Conservation (phyloP, 2,113 vertebrate species). For the Cebus imitator region DNA sequence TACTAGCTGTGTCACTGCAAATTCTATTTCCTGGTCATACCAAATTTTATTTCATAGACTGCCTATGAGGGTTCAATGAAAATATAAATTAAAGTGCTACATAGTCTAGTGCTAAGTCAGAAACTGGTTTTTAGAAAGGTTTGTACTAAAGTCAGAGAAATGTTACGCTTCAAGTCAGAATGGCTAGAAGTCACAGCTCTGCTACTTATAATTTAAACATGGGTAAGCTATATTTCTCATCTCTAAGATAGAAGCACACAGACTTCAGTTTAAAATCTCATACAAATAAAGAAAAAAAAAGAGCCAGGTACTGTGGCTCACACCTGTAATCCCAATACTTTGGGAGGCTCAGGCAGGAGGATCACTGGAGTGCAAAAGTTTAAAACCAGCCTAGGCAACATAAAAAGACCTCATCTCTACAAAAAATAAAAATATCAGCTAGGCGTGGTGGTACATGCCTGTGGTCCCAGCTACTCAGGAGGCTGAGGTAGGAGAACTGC, state of each 20-base stretch:
- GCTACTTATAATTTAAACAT: not conserved
- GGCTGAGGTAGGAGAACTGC: not conserved
- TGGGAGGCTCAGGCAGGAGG: not conserved
- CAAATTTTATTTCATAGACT: not conserved
- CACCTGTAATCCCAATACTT: not conserved
- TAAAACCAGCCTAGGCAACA: not conserved
- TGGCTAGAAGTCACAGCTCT: not conserved
- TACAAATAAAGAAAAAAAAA: not conserved
- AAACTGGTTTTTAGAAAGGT: not conserved
- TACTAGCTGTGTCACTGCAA: not conserved
- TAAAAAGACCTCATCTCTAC: not conserved
- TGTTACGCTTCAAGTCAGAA: not conserved
- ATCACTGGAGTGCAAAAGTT: not conserved
- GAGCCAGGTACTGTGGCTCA: not conserved
- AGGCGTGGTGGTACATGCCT: not conserved
- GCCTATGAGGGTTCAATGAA: not conserved
- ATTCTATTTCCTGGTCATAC: not conserved
- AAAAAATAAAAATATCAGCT: not conserved
- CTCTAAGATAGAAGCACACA: not conserved
- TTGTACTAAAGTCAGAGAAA: not conserved
- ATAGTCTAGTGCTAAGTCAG: not conserved
- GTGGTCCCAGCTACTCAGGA: not conserved
- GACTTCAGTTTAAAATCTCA: not conserved
- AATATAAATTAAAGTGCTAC: not conserved
- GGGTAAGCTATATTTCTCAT: not conserved